phyloP scores from a whole-genome alignment of 2,113 vertebrate species.

The Sphyrna mokarran region DNA sequence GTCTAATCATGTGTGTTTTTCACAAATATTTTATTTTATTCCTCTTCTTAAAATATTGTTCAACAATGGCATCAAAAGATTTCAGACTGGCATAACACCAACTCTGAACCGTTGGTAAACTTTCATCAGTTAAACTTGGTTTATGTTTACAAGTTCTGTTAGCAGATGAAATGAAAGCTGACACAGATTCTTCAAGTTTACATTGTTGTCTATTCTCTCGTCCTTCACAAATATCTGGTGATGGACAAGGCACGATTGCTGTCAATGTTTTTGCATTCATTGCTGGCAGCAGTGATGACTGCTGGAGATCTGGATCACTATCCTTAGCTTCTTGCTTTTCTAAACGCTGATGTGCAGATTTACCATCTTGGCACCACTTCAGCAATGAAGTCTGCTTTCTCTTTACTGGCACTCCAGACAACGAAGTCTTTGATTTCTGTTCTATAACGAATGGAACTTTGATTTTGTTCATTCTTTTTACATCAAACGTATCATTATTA shows the following conservation, averaged over 20 bases:
- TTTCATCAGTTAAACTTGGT: neutral
- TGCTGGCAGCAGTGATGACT: neutral
- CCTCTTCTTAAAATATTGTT: conserved; percentile 33
- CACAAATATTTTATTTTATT: neutral
- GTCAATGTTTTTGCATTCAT: neutral
- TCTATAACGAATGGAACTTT: neutral
- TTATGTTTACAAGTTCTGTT: neutral
- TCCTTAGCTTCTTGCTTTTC: neutral
- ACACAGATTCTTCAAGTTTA: neutral
- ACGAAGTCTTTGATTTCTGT: neutral
- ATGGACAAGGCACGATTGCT: neutral
- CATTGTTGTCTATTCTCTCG: neutral
- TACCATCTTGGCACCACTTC: neutral
- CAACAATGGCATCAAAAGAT: conserved; percentile 20
- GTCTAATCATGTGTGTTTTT: neutral
- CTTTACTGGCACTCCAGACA: neutral
- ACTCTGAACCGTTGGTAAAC: neutral
- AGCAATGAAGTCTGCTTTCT: neutral
- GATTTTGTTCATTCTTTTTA: neutral
- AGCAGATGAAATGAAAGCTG: neutral
- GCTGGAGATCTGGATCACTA: neutral
- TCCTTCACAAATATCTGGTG: neutral
- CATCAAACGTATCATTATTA: neutral
- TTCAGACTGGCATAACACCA: conserved; percentile 14
- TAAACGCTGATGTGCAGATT: neutral